Base-by-base conservation (phyloP, 2,888 invertebrate species). In the Tuta absoluta region DNA sequence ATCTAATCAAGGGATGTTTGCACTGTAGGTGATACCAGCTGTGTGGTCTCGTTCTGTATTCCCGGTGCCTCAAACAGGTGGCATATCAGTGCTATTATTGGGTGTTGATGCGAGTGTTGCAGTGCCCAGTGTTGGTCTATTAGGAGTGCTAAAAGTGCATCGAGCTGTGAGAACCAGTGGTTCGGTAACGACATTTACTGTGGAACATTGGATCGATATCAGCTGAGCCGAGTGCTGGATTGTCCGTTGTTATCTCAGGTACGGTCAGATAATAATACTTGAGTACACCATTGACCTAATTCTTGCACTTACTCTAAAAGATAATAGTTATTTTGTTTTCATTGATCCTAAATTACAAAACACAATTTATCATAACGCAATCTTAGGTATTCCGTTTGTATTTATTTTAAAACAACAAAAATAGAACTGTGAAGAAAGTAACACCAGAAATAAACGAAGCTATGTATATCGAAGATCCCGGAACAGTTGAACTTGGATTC, bases 201-300 rank as follows among this genome's bases (percentile, higher is more conserved):
- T 77, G 74, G 77, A 75, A 75, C 73, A 70, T 69, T 74, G 79
- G 85, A 87, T 89, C 89, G 82, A 89, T 89, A 84, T 85, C 87
- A 86, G 86, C 87, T 87, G 87, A 82, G 80, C 75, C 74, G 75
- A 79, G 80, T 81, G 79, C 75, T 80, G 75, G 75, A 73, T 73
- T 81, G 73, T 74, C 80, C 80, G 45, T 28, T 41, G 75, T 78
- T 82, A 78, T 81, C 77, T 72, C 76, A 87, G 87, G 87, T 88
- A 77, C 85, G 71, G 71, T 70, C 72, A 33, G 23, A 61, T 61
- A 28, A 49, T 61, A 28, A 61, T 14, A 61, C 48, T 45, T 17
- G 61, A 28, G 24, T 19, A 17, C 28, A 33, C 24, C 70, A 69
- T 71, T 78, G 78, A 79, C 80, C 79, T 73, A 75, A 74, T 75